Conservation (phyloP, 2,113 vertebrate species). For the Sphyrna mokarran region DNA sequence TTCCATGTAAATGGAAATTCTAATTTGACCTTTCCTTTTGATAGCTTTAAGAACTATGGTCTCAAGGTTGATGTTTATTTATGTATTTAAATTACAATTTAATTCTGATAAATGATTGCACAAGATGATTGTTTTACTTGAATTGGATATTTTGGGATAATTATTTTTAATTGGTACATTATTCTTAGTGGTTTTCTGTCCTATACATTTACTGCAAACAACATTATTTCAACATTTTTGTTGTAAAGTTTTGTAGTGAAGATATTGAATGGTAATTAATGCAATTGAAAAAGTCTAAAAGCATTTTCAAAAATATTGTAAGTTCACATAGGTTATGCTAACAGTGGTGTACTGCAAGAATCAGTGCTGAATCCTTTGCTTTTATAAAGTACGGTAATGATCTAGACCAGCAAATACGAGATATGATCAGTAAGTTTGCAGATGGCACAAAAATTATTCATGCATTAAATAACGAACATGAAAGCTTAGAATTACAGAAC, state of each 20-base stretch:
- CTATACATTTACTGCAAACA: background rate
- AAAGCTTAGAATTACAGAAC: no score
- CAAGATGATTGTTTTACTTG: background rate
- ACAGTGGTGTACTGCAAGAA: no score
- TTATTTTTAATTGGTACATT: background rate
- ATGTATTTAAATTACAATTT: background rate
- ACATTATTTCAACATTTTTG: background rate
- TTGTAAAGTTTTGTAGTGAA: background rate
- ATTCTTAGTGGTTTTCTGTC: background rate
- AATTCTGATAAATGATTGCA: background rate
- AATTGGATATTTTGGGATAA: background rate
- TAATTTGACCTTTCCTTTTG: background rate
- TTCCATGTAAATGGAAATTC: background rate
- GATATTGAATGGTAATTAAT: no score
- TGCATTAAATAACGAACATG: no score
- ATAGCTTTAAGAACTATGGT: background rate
- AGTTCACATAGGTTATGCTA: no score
- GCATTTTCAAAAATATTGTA: background rate
- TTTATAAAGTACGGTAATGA: no score
- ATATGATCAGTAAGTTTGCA: no score
- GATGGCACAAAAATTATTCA: no score
- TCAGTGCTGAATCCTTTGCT: no score
- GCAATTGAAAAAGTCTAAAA: background rate
- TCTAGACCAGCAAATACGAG: no score
- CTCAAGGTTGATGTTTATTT: background rate